Conservation (phyloP, 2,113 vertebrate species). For the Pteropus alecto region DNA sequence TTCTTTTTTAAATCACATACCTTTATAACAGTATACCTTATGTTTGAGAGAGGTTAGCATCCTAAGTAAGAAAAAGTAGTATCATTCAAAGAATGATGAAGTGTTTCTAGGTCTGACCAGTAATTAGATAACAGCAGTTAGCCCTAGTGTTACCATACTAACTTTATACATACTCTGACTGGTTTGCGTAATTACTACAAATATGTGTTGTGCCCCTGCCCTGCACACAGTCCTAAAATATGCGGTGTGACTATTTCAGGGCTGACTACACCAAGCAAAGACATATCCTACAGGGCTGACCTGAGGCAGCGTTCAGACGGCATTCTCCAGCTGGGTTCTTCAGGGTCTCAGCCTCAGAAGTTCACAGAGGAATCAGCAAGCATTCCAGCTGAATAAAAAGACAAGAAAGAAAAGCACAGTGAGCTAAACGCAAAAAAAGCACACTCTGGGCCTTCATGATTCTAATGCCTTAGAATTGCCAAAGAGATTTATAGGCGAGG, state of each 20-base stretch:
- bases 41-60: neutral
- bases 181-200: slow-evolving; percentile 9
- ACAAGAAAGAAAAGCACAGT: slow-evolving; percentile 40
- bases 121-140: neutral
- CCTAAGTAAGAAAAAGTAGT: neutral
- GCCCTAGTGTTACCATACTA: neutral
- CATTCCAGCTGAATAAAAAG: slow-evolving; percentile 80
- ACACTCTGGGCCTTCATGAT: slow-evolving; percentile 35
- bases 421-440: slow-evolving; percentile 58
- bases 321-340: slow-evolving; percentile 87
- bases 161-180: neutral
- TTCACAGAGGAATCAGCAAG: slow-evolving; percentile 53
- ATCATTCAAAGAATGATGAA: neutral
- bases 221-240: no score
- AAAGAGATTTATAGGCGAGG: neutral
- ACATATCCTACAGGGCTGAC: slow-evolving; percentile 77
- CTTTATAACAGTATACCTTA: neutral
- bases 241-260: neutral
- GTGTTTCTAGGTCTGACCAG: neutral
- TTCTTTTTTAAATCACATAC: neutral
- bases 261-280: slow-evolving; percentile 40
- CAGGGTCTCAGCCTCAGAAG: slow-evolving; percentile 73
- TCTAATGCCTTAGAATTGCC: neutral
- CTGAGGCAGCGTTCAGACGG: slow-evolving; percentile 93
- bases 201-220: neutral